These are phyloP conservation scores for Mirounga angustirostris DNA, from an alignment of 2,113 vertebrate genomes.

Conservation along the genomic window DNA sequence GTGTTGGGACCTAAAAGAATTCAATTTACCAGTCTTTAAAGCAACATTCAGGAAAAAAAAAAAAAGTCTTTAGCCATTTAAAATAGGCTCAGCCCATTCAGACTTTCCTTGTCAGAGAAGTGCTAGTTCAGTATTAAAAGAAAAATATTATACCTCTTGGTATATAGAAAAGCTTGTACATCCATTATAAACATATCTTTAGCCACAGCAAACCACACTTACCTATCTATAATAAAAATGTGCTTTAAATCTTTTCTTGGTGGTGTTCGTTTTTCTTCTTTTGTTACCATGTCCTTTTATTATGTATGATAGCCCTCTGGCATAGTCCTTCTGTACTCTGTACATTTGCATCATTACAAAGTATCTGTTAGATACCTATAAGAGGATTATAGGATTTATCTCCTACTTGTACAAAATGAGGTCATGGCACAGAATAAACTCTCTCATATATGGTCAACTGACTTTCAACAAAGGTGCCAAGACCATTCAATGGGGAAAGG, in stretches of 20 bases:
- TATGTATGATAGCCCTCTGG: neutral
- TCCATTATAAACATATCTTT: constrained; percentile 72
- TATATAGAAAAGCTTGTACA: constrained; percentile 56
- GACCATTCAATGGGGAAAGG: neutral
- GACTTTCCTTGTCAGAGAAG: constrained; percentile 39
- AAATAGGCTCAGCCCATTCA: constrained; percentile 19
- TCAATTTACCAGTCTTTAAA: constrained; percentile 60
- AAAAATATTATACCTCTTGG: constrained; percentile 57
- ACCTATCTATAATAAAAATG: constrained; percentile 85
- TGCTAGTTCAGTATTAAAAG: constrained; percentile 58
- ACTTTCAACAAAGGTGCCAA: constrained; percentile 20
- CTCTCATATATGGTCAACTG: neutral
- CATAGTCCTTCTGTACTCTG: neutral
- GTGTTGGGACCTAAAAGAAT: constrained; percentile 69
- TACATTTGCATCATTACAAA: neutral
- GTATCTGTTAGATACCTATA: neutral
- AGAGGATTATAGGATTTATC: neutral
- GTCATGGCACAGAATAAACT: neutral
- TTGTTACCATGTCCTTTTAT: neutral
- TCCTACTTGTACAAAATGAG: constrained; percentile 23
- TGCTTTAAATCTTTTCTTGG: constrained; percentile 73
- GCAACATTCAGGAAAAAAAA: constrained; percentile 34
- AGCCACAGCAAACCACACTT: constrained; percentile 72
- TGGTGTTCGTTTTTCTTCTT: constrained; percentile 39
- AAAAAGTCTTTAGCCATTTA: constrained; percentile 39